Percentiles rank a stretch among this genome's conserved stretches.
Conservation (phyloP, 2,888 invertebrate species). For the Germaria angustata region DNA sequence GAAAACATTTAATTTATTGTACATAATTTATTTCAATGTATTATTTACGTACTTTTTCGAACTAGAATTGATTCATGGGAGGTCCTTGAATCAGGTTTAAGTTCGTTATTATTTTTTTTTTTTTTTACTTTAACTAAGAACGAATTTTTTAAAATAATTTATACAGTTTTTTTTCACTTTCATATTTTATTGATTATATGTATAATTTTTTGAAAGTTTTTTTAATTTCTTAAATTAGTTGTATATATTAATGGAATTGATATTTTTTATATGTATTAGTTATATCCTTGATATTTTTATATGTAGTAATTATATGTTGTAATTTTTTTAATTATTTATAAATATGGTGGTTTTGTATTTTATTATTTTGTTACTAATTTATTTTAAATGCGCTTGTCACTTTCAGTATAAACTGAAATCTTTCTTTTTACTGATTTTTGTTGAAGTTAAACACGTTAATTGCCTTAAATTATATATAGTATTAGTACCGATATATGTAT, state of each 20-base stretch:
- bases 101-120: not conserved
- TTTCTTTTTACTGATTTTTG: not conserved
- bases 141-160: too few species aligned
- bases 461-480: not conserved
- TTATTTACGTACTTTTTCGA: not conserved
- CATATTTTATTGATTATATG: not conserved
- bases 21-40: constrained; percentile 28
- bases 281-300: not conserved
- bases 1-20: constrained; percentile 43
- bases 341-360: constrained; percentile 10
- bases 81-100: too few species aligned
- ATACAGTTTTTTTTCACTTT: not conserved
- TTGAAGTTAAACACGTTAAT: not conserved
- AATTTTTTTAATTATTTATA: constrained; percentile 25
- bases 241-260: not conserved
- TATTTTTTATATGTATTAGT: not conserved
- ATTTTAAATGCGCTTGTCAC: constrained; percentile 10
- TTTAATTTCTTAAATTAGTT: not conserved
- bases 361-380: not conserved
- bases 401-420: not conserved
- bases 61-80: too few species aligned
- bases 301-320: not conserved
- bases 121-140: too few species aligned
- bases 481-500: too few species aligned
- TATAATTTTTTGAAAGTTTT: too few species aligned